These are phyloP conservation scores for Carollia perspicillata DNA, from an alignment of 2,113 vertebrate species.

Conservation along the genomic window DNA sequence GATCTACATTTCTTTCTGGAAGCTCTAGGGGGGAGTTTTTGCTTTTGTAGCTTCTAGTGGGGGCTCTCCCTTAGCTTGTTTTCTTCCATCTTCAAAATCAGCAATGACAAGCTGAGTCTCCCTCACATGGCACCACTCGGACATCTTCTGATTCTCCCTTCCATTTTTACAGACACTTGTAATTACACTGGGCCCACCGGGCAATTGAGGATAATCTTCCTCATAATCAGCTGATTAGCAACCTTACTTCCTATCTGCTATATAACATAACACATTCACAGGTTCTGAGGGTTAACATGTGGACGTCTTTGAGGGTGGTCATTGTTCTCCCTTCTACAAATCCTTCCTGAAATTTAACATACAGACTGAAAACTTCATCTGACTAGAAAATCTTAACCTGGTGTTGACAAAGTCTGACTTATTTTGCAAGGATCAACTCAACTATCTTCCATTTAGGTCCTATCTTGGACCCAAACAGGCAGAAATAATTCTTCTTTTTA, in stretches of 20 bases:
- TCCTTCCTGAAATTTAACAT: background rate
- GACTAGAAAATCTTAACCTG: background rate
- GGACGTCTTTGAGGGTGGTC: background rate
- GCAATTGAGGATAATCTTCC: background rate
- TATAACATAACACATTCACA: background rate
- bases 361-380: background rate
- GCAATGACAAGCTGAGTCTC: background rate
- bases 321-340: background rate
- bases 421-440: background rate
- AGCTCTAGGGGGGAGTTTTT: background rate
- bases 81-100: background rate
- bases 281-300: background rate
- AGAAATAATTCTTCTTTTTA: background rate
- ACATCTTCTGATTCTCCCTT: background rate
- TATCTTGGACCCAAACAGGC: background rate
- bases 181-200: background rate
- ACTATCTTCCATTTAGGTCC: background rate
- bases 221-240: background rate
- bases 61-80: background rate
- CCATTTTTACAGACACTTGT: background rate
- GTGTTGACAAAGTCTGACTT: background rate
- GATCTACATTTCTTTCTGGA: background rate
- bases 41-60: background rate
- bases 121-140: rapidly evolving
- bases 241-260: background rate